These are phyloP conservation scores for Myotis myotis DNA, from an alignment of 2,797 vertebrate genomes.

Conservation along the genomic window DNA sequence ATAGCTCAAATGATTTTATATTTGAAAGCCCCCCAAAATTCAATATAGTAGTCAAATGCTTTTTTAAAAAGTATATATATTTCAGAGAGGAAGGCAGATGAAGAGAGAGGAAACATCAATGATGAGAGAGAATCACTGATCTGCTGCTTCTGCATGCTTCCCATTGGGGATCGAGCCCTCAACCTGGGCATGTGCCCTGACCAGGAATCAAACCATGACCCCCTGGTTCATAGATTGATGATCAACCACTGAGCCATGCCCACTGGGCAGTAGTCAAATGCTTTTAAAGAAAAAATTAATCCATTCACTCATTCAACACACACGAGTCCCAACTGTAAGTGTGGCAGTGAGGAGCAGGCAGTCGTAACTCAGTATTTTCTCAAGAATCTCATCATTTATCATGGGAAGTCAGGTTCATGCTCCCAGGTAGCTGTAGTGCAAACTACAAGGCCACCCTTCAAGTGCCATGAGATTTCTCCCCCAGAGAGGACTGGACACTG, in stretches of 20 bases:
- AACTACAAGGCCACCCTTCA: rapidly evolving
- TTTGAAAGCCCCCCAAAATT: conserved; percentile 5
- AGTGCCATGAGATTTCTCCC: rapidly evolving
- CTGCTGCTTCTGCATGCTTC: too few relatives aligned
- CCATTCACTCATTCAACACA: background rate
- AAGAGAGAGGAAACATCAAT: too few relatives aligned
- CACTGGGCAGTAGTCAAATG: background rate
- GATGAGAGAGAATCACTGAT: too few relatives aligned
- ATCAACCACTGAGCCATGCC: too few relatives aligned
- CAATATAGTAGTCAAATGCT: background rate
- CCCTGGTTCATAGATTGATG: too few relatives aligned
- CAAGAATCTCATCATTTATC: background rate
- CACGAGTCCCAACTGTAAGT: rapidly evolving
- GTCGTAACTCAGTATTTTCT: rapidly evolving
- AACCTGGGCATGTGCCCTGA: too few relatives aligned
- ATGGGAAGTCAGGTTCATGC: rapidly evolving
- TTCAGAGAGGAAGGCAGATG: too few relatives aligned
- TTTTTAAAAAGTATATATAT: background rate
- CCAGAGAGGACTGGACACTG: too few relatives aligned
- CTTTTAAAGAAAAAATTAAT: background rate
- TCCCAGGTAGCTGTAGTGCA: rapidly evolving
- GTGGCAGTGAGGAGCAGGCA: too few relatives aligned
- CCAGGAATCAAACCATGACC: too few relatives aligned
- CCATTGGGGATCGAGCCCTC: too few relatives aligned
- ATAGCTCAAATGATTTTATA: background rate